phyloP scores from a whole-genome alignment of 2,888 invertebrate species.

The Patella caerulea region DNA sequence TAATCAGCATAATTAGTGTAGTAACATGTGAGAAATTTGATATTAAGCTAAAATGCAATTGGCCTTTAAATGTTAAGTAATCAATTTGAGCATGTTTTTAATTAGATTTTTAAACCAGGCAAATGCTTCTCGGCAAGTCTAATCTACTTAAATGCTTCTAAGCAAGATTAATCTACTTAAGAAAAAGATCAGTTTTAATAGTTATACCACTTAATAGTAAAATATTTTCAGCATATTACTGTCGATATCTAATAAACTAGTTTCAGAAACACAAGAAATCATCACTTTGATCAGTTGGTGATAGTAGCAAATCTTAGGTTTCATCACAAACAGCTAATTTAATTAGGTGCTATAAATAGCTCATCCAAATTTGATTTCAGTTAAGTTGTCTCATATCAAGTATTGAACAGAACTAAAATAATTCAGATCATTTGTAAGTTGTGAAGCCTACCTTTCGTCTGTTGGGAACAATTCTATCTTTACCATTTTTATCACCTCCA shows the following conservation, averaged over 20 bases:
- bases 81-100: not conserved
- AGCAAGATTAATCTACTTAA: too few relatives aligned
- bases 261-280: not conserved
- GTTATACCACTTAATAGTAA: too few relatives aligned
- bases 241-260: not conserved
- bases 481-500: slow-evolving; percentile 97
- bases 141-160: too few relatives aligned
- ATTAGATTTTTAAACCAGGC: not conserved
- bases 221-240: too few relatives aligned
- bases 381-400: too few relatives aligned
- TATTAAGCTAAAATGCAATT: too few relatives aligned
- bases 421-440: not conserved
- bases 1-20: too few relatives aligned
- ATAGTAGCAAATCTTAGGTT: not conserved
- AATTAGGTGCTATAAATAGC: too few relatives aligned
- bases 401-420: too few relatives aligned
- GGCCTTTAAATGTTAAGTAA: not conserved
- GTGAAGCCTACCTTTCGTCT: slow-evolving; percentile 72
- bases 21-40: too few relatives aligned
- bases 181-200: too few relatives aligned
- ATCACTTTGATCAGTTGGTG: slow-evolving; percentile 5
- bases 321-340: not conserved
- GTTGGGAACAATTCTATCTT: slow-evolving; percentile 85
- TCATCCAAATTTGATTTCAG: too few relatives aligned
- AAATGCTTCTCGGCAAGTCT: not conserved